Conservation (phyloP, 92 coral and sea anemone species). For the Desmophyllum pertusum region DNA sequence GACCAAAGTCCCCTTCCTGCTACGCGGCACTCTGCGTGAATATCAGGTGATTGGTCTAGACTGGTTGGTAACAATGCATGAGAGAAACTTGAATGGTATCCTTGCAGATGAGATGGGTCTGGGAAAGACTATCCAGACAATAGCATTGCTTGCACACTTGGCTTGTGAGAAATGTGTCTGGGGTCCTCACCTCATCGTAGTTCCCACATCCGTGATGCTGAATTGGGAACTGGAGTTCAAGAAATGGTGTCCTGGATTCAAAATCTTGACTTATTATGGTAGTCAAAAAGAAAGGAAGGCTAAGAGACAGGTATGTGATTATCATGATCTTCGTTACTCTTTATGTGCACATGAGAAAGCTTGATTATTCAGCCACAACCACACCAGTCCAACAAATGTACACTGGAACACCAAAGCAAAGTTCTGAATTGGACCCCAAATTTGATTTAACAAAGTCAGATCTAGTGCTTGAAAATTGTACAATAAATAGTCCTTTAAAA, state of each 20-base stretch:
- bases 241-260: conserved; percentile 98
- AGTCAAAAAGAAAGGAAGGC: conserved; percentile 93
- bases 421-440: no score
- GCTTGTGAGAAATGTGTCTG: conserved; percentile 92
- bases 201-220: conserved; percentile 95
- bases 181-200: conserved; percentile 97
- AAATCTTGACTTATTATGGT: conserved; percentile 94
- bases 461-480: no score
- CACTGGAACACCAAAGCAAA: no score
- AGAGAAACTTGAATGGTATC: conserved; percentile 91
- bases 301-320: conserved; percentile 81
- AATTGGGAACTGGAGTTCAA: conserved; percentile 98
- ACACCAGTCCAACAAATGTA: no score
- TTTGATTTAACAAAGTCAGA: no score
- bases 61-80: conserved; percentile 98
- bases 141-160: conserved; percentile 91
- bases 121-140: conserved; percentile 96
- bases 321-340: not conserved
- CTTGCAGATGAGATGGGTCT: conserved; percentile 99
- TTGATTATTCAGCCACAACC: no score
- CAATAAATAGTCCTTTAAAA: no score
- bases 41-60: conserved; percentile 96
- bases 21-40: conserved; percentile 91
- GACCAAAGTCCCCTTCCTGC: conserved; percentile 88
- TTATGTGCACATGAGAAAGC: no score